Evolutionary conservation across 1,140 invertebrate genomes (phyloP), one percentile per base, ranked within the genome.

Genomic region (Acromyrmex charruanus): DNA sequence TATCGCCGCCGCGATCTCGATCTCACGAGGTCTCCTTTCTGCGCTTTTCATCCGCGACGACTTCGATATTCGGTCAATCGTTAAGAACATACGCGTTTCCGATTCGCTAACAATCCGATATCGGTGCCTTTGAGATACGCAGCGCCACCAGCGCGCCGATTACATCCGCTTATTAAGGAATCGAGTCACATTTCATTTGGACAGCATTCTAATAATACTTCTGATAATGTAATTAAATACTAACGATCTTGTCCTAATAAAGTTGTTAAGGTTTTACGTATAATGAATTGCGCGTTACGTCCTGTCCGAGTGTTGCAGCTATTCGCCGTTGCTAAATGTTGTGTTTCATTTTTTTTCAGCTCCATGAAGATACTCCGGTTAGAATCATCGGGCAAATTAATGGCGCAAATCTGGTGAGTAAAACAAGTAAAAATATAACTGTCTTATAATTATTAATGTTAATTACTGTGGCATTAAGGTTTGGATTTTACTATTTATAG

Each of bases 51-150:
- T 79, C 18, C 12, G 25, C 59, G 77, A 65, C 39, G 66, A 59
- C 39, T 88, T 80, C 59, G 87, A 87, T 86, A 68, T 87, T 84
- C 69, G 69, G 28, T 90, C 89, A 74, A 90, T 90, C 87, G 72
- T 90, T 86, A 88, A 77, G 55, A 84, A 55, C 59, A 65, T 79
- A 81, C 77, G 77, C 87, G 59, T 88, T 90, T 77, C 82, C 82
- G 66, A 90, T 88, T 49, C 89, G 65, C 55, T 90, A 82, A 90
- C 77, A 63, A 82, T 68, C 31, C 31, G 72, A 35, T 66, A 91
- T 82, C 89, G 89, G 87, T 68, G 55, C 55, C 89, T 91, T 91
- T 91, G 89, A 90, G 55, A 53, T 12, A 35, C n/a, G 77, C 51
- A 3, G 44, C 9, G 61, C 80, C 74, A 53, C 71, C 69, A 65